Evolutionary conservation across 92 coral and sea anemone genomes (phyloP).

Genomic region (Bergia puertoricense): DNA sequence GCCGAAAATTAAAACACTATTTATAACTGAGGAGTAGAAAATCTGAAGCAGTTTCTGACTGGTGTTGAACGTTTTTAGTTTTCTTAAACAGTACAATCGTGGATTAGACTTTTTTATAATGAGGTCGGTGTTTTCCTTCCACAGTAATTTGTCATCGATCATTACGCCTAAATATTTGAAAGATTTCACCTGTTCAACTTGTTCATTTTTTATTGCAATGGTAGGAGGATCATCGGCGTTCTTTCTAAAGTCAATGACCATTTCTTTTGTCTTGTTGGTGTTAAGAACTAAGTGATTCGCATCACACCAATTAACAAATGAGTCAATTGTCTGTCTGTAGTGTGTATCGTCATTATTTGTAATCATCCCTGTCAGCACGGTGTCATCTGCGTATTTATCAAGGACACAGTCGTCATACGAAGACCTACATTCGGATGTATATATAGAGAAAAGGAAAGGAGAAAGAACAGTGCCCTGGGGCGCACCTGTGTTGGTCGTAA

Average conservation of each 20-base stretch:
- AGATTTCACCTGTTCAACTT: conserved; percentile 2
- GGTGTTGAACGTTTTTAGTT: not conserved
- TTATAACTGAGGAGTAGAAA: conserved; percentile 8
- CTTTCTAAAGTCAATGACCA: conserved; percentile 9
- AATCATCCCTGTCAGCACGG: conserved; percentile 1
- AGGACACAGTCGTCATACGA: conserved; percentile 7
- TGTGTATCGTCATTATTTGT: not conserved
- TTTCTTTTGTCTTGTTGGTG: conserved; percentile 20
- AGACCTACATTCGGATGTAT: conserved; percentile 18
- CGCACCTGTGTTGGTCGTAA: not conserved
- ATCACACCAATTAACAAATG: not conserved
- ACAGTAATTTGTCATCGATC: not conserved
- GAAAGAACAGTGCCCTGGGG: conserved; percentile 19
- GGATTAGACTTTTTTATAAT: conserved; percentile 12
- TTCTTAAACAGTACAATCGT: conserved; percentile 16
- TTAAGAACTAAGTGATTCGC: not conserved
- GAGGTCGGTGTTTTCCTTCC: conserved; percentile 10
- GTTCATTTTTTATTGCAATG: not conserved
- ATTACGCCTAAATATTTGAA: conserved; percentile 5
- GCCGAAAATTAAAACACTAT: conserved; percentile 7
- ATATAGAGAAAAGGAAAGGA: conserved; percentile 7
- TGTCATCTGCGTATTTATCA: conserved; percentile 14
- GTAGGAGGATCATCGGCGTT: not conserved
- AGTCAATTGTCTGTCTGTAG: not conserved
- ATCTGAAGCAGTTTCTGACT: conserved; percentile 1